Evolutionary conservation across 2,113 vertebrate genomes (phyloP).

Genomic region (Sander lucioperca): DNA sequence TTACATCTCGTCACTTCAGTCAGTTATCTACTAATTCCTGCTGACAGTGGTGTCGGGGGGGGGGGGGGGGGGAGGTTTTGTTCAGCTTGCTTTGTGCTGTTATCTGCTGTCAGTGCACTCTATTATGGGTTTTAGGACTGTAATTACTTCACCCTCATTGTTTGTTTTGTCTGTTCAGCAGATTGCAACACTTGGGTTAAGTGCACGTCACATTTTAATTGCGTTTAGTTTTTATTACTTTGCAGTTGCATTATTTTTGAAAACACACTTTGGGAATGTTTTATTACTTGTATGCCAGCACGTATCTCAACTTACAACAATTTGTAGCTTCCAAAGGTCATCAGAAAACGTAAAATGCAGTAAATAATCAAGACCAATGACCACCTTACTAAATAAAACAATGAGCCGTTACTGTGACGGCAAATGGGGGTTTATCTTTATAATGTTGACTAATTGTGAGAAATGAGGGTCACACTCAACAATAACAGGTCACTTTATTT

Average conservation of each 20-base stretch:
- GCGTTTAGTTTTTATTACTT: conserved; percentile 17
- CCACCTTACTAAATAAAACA: neutral
- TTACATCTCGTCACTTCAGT: conserved; percentile 25
- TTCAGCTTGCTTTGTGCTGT: neutral
- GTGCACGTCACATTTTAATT: conserved; percentile 1
- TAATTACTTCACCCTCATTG: conserved; percentile 28
- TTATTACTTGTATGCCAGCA: too few species aligned
- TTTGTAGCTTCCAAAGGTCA: too few species aligned
- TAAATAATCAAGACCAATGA: neutral
- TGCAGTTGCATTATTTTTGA: neutral
- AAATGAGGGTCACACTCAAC: neutral
- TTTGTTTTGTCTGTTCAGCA: conserved; percentile 29
- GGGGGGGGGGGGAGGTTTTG: neutral
- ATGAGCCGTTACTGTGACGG: neutral
- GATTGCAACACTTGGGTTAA: neutral
- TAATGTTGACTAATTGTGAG: neutral
- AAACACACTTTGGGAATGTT: too few species aligned
- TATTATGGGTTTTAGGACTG: conserved; percentile 16
- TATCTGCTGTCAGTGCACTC: conserved; percentile 14
- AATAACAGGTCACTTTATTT: neutral
- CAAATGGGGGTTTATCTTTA: neutral
- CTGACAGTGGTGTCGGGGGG: neutral
- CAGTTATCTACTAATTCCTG: conserved; percentile 21
- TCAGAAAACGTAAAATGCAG: too few species aligned
- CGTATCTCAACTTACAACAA: too few species aligned